phyloP scores from a whole-genome alignment of 2,797 vertebrate genomes.

The Lithobates pipiens region DNA sequence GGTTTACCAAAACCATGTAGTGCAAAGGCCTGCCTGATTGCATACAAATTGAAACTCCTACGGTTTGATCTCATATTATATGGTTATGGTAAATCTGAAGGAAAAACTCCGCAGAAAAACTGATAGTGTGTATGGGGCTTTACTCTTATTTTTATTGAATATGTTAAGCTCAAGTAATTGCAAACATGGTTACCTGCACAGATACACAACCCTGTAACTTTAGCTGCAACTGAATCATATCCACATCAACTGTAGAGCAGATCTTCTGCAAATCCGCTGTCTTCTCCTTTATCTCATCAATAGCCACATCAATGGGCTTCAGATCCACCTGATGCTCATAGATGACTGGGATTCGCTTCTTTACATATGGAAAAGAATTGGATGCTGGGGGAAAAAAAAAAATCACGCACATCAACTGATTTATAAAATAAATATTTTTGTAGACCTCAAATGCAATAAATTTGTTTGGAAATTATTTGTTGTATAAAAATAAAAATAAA shows the following conservation, averaged over 20 bases:
- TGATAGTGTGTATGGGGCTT: too few species aligned
- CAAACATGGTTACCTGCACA: slow-evolving; percentile 83
- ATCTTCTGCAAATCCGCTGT: slow-evolving; percentile 89
- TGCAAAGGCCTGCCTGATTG: too few species aligned
- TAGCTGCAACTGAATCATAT: slow-evolving; percentile 96
- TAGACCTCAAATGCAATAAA: neutral
- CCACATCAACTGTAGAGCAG: slow-evolving; percentile 86
- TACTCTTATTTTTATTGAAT: neutral
- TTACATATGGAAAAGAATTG: slow-evolving; percentile 93
- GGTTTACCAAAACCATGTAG: too few species aligned
- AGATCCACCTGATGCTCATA: slow-evolving; percentile 90
- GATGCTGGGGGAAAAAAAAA: slow-evolving; percentile 74
- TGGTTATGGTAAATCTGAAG: too few species aligned
- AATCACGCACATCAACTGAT: neutral
- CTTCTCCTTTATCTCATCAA: slow-evolving; percentile 92
- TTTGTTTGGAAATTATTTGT: too few species aligned
- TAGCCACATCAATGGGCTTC: slow-evolving; percentile 94
- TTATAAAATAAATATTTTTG: neutral
- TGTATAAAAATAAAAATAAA: neutral
- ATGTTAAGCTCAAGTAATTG: neutral
- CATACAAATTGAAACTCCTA: too few species aligned
- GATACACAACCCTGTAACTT: slow-evolving; percentile 97
- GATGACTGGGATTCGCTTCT: slow-evolving; percentile 92
- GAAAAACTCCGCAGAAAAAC: too few species aligned
- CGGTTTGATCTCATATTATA: too few species aligned